A percentile compares a stretch with the other conserved stretches of the same genome.
Conservation (phyloP, 2,888 invertebrate species). For the Keiferia lycopersicella region DNA sequence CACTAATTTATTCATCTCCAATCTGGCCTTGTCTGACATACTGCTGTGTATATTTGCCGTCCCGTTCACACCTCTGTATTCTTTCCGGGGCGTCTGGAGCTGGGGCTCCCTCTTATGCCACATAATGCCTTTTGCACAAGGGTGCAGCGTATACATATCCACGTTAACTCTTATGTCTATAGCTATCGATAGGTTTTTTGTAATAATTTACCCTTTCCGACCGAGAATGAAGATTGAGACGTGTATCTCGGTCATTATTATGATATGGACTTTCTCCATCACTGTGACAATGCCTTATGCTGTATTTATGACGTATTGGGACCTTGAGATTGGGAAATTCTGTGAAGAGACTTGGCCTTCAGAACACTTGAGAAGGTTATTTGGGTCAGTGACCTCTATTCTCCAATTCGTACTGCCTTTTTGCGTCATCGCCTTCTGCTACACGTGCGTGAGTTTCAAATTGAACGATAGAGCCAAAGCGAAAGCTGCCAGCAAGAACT, state of each 20-base stretch:
- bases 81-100: slow-evolving; percentile 95
- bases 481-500: slow-evolving; percentile 92
- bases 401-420: slow-evolving; percentile 98
- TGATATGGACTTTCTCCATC: slow-evolving; percentile 95
- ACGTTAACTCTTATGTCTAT: slow-evolving; percentile 98
- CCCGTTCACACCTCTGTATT: slow-evolving; percentile 97
- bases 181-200: slow-evolving; percentile 98
- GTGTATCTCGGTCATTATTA: slow-evolving; percentile 91
- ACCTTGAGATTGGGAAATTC: slow-evolving; percentile 76
- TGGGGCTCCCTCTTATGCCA: slow-evolving; percentile 96
- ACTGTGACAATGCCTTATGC: slow-evolving; percentile 96
- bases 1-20: slow-evolving; percentile 98
- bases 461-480: slow-evolving; percentile 91
- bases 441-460: slow-evolving; percentile 94
- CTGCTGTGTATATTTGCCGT: slow-evolving; percentile 95
- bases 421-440: slow-evolving; percentile 95
- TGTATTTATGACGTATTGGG: slow-evolving; percentile 87
- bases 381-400: slow-evolving; percentile 92
- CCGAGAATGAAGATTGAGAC: slow-evolving; percentile 94
- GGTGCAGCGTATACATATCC: slow-evolving; percentile 98
- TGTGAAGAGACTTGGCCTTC: slow-evolving; percentile 97
- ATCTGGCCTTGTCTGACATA: slow-evolving; percentile 97
- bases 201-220: slow-evolving; percentile 97
- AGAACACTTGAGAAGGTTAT: slow-evolving; percentile 88
- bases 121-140: slow-evolving; percentile 95